Evolutionary conservation across 2,797 vertebrate species (phyloP), one percentile per base, ranked within the genome.

Genomic region (Brachymystax lenok): DNA sequence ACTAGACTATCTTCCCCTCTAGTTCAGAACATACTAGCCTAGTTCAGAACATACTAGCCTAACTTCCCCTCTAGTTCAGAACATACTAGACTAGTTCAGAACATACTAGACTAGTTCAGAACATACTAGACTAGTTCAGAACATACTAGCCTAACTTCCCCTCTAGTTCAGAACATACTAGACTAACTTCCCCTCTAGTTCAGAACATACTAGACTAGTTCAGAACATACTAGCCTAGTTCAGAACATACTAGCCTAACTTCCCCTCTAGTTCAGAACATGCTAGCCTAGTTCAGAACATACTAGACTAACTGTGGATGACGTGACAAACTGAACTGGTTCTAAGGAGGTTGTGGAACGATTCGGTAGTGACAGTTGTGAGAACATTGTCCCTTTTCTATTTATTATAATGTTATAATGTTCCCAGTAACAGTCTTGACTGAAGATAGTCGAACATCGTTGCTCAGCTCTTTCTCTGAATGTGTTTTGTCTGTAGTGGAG

Each of bases 341-440:
- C 64, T 67, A 30, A 67, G 30, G 27, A 67, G 64, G 10, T 27
- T 4, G 27, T 67, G 64, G 24, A 28, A 27, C 33, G 33, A 35
- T 14, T 30, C 13, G 14, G 64, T 30, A 27, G 21, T 30, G 64
- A 67, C 64, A 67, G 64, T 28, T 33, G 13, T 27, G 27, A 56
- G 19, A 19, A 56, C 13, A 56, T 19, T 56, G 14, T 3, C 16
- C 13, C 19, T 56, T 56, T 16, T 56, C 28, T 5, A 28, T n/a
- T n/a, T n/a, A n/a, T n/a, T n/a, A n/a, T n/a, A n/a, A n/a, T n/a
- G n/a, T 16, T 27, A 79, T 69, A 79, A 81, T 83, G 51, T 84
- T 87, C 86, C 75, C 86, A 82, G 78, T 84, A 82, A 74, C 19
- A 19, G 81, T 66, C 59, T 72, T 84, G 77, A 81, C 74, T 74